Conservation (phyloP, 2,113 vertebrate genomes). For the Herpetotheres cachinnans region DNA sequence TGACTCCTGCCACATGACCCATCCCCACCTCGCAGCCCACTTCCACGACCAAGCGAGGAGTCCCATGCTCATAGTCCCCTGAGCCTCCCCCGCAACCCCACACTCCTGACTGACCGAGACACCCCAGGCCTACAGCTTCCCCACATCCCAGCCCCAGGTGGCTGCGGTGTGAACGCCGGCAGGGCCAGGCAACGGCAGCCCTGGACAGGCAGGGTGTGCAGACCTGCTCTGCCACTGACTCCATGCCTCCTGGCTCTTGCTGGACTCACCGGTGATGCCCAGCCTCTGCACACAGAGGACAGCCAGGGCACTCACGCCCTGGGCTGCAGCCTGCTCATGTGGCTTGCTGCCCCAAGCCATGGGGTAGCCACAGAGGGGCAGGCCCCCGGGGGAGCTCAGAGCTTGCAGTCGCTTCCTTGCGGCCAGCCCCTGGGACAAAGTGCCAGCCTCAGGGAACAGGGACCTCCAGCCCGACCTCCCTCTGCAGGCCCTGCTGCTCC, state of each 20-base stretch:
- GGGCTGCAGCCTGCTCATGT: background rate
- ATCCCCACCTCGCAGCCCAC: background rate
- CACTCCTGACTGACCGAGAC: background rate
- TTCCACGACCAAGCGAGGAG: no score
- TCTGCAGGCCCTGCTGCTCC: background rate
- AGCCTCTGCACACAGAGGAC: background rate
- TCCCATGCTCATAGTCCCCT: no score
- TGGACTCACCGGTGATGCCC: no score
- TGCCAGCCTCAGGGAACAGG: background rate
- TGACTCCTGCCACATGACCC: background rate
- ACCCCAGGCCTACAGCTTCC: background rate
- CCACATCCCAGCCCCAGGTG: background rate
- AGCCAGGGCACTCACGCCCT: background rate
- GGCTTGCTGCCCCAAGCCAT: background rate
- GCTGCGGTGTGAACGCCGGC: background rate
- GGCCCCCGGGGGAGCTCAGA: background rate
- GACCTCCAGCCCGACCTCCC: background rate
- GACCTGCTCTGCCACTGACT: rapidly evolving
- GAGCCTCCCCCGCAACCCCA: rapidly evolving
- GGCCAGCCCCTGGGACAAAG: background rate
- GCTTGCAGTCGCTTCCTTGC: background rate
- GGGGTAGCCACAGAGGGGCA: background rate
- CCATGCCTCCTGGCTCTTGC: background rate
- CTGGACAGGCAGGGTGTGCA: no score
- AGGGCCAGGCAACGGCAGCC: background rate